phyloP scores from a whole-genome alignment of 30 jellyfish, hydroid and myxozoan genomes.

The Chrysaora quinquecirrha region DNA sequence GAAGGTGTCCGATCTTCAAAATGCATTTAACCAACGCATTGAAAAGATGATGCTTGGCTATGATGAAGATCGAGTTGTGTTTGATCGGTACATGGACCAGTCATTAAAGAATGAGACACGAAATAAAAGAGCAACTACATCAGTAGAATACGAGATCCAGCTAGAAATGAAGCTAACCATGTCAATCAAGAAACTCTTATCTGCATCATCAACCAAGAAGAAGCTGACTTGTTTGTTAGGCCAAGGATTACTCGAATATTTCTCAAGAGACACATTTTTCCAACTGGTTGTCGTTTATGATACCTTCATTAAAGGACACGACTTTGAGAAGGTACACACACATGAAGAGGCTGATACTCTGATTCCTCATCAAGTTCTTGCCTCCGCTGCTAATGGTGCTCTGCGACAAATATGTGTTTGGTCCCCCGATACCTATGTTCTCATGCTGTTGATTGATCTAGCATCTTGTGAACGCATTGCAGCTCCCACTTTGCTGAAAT shows the following conservation, averaged over 20 bases:
- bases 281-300: too few relatives aligned
- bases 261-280: not conserved
- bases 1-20: conserved; percentile 3
- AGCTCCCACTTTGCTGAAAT: conserved; percentile 15
- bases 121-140: conserved; percentile 2
- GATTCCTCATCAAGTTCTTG: conserved; percentile 17
- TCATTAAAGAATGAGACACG: not conserved
- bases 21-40: conserved; percentile 12
- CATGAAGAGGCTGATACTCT: conserved; percentile 21
- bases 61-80: conserved; percentile 1
- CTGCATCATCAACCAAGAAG: conserved; percentile 13
- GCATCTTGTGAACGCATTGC: conserved; percentile 15
- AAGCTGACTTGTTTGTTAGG: conserved; percentile 20
- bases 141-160: conserved; percentile 9
- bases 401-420: conserved; percentile 11
- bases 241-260: conserved; percentile 11
- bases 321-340: conserved; percentile 15
- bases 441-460: conserved; percentile 17
- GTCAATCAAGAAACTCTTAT: conserved; percentile 17
- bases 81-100: conserved; percentile 25
- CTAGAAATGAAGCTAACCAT: conserved; percentile 4
- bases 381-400: conserved; percentile 13
- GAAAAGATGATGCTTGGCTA: conserved; percentile 22
- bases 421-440: conserved; percentile 13
- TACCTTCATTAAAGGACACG: conserved; percentile 15